Percentiles rank a stretch among this genome's conserved stretches.
Conservation (phyloP, 2,888 invertebrate species). For the Junonia oenone region DNA sequence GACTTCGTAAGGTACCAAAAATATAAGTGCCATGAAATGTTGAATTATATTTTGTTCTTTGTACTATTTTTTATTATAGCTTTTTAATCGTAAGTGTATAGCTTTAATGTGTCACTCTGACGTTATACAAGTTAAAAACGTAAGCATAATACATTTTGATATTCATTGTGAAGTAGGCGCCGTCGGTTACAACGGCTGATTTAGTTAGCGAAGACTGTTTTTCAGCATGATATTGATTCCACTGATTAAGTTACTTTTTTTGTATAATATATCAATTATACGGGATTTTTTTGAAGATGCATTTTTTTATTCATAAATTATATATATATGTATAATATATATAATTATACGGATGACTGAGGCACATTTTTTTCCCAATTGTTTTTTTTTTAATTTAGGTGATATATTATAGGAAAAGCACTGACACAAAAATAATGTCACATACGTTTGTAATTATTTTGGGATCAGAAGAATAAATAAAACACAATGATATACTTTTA, state of each 20-base stretch:
- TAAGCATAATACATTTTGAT: constrained; percentile 16
- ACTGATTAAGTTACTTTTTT: constrained; percentile 18
- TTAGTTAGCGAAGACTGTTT: constrained; percentile 5
- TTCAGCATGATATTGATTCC: constrained; percentile 10
- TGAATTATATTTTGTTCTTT: not conserved
- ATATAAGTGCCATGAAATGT: not conserved
- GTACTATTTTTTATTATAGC: constrained; percentile 13
- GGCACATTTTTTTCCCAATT: no score
- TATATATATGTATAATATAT: no score
- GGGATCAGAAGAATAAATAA: constrained; percentile 9
- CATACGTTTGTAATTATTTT: not conserved
- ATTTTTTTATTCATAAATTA: no score
- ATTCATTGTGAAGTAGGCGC: not conserved
- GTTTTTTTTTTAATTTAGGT: no score
- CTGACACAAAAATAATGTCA: not conserved
- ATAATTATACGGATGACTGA: no score
- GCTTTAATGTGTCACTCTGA: constrained; percentile 7
- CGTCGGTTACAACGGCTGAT: not conserved
- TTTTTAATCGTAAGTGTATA: constrained; percentile 8
- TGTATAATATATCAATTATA: constrained; percentile 23
- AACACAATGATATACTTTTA: constrained; percentile 38
- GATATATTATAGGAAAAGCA: no score
- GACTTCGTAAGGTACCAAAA: not conserved
- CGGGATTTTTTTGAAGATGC: constrained; percentile 12
- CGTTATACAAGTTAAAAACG: not conserved